phyloP scores from a whole-genome alignment of 2,797 vertebrate species.

The Clarias platycephalus region DNA sequence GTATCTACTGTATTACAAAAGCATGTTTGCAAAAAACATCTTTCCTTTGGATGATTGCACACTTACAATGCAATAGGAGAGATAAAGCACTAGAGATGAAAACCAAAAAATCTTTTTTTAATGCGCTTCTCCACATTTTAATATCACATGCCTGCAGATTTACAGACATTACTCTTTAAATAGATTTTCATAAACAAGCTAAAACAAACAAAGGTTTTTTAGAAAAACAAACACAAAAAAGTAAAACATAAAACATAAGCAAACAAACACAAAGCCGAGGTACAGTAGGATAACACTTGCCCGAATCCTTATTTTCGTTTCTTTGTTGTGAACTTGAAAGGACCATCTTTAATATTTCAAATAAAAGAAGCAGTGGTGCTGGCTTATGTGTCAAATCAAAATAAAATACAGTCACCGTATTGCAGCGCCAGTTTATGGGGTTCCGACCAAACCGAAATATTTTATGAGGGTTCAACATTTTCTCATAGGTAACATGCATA shows the following conservation, averaged over 20 bases:
- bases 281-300: neutral
- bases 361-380: neutral
- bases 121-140: neutral
- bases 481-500: neutral
- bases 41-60: too few species aligned
- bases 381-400: neutral
- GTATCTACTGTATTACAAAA: neutral
- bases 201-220: neutral
- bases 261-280: neutral
- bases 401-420: neutral
- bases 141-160: neutral
- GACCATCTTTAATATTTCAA: constrained; percentile 22
- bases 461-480: neutral
- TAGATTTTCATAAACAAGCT: too few species aligned
- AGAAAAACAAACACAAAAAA: neutral
- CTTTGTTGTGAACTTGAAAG: constrained; percentile 23
- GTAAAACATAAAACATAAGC: neutral
- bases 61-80: neutral
- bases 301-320: neutral
- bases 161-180: neutral
- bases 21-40: neutral
- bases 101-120: neutral
- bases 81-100: neutral
- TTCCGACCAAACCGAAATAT: neutral
- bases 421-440: neutral